phyloP scores from a whole-genome alignment of 1,140 invertebrate species.

The Penaeus chinensis region DNA sequence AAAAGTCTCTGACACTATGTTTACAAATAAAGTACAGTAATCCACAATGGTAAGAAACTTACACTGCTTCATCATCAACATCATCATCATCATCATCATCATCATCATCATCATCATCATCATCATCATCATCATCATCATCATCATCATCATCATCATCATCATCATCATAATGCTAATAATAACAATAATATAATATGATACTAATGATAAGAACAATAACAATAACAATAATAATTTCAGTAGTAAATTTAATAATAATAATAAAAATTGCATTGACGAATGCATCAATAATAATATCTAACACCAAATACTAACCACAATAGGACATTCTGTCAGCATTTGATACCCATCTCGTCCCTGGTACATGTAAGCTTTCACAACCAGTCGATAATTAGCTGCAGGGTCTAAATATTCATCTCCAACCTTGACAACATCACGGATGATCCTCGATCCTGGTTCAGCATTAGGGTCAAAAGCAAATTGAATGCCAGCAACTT shows the following conservation, averaged over 20 bases:
- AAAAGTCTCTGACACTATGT: neutral
- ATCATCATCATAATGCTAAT: too few relatives aligned
- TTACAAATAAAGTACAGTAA: neutral
- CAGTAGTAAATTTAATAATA: neutral
- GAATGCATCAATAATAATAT: neutral
- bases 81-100: too few relatives aligned
- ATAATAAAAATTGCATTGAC: too few relatives aligned
- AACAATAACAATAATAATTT: neutral
- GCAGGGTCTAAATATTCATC: slow-evolving; percentile 83
- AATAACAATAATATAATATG: too few relatives aligned
- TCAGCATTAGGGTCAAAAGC: slow-evolving; percentile 83
- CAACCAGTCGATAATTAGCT: slow-evolving; percentile 81
- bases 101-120: too few relatives aligned
- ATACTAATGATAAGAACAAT: too few relatives aligned
- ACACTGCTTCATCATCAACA: neutral
- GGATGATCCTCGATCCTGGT: slow-evolving; percentile 76
- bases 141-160: too few relatives aligned
- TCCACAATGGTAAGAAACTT: neutral
- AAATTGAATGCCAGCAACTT: slow-evolving; percentile 85
- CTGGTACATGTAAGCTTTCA: slow-evolving; percentile 82
- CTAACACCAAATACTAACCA: slow-evolving; percentile 72
- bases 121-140: too few relatives aligned
- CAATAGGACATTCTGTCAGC: slow-evolving; percentile 78
- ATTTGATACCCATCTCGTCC: slow-evolving; percentile 89
- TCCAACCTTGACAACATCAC: slow-evolving; percentile 79